A percentile compares a stretch with the other conserved stretches of the same genome.
phyloP scores from a whole-genome alignment of 2,888 invertebrate species.

The Eristalis pertinax region DNA sequence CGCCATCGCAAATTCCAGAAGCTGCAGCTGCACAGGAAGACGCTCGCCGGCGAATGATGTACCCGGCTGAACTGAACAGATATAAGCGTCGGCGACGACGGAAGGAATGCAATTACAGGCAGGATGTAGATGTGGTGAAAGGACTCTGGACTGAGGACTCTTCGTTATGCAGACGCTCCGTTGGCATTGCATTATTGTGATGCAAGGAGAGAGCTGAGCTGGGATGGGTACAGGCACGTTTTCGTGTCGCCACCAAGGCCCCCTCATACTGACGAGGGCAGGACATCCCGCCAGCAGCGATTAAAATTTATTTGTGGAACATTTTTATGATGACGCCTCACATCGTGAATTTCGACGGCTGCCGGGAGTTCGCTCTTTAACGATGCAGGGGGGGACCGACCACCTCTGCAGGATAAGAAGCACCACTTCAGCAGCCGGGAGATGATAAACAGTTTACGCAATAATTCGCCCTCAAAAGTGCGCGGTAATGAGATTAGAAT shows the following conservation, averaged over 20 bases:
- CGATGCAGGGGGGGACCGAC: not conserved
- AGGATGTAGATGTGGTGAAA: constrained; percentile 41
- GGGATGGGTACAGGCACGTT: not conserved
- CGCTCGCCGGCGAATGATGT: not conserved
- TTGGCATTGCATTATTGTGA: constrained; percentile 22
- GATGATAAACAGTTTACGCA: constrained; percentile 58
- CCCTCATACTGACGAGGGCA: not conserved
- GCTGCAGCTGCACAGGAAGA: not conserved
- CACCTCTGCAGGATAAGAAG: not conserved
- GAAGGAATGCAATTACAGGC: constrained; percentile 45
- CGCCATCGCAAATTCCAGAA: constrained; percentile 7
- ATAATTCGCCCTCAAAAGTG: constrained; percentile 44
- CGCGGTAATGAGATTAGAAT: constrained; percentile 58
- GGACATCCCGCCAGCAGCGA: constrained; percentile 23
- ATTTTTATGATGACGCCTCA: constrained; percentile 42
- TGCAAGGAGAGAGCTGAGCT: not conserved
- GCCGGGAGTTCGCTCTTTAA: too few relatives aligned
- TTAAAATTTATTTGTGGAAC: constrained; percentile 54
- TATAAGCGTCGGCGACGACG: constrained; percentile 12
- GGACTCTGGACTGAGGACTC: constrained; percentile 1
- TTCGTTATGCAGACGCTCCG: not conserved
- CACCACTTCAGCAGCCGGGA: not conserved
- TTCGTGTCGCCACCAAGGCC: not conserved
- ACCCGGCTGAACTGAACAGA: not conserved
- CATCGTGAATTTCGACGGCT: constrained; percentile 23